A percentile compares a stretch with the other conserved stretches of the same genome.
phyloP scores from a whole-genome alignment of 2,113 vertebrate genomes.

The Macquaria ambigua region DNA sequence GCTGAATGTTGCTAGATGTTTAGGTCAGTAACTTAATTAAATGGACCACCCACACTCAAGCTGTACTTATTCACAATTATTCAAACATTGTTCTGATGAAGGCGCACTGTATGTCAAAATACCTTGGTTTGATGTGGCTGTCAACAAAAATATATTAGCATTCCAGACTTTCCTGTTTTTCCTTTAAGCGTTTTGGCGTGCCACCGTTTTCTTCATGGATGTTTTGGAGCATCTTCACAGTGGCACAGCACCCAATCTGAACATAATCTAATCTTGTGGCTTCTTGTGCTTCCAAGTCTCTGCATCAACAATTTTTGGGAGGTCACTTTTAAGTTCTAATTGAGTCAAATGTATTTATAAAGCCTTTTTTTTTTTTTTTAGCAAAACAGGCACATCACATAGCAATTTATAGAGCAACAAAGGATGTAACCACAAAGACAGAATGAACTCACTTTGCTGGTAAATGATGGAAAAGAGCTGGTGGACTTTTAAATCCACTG shows the following conservation, averaged over 20 bases:
- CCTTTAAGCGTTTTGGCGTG: not conserved
- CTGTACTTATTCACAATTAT: slow-evolving; percentile 16
- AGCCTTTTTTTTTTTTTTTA: slow-evolving; percentile 6
- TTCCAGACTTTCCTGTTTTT: slow-evolving; percentile 8
- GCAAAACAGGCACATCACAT: slow-evolving; percentile 38
- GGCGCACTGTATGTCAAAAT: not conserved
- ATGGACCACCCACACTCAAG: slow-evolving; percentile 16
- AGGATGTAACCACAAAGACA: slow-evolving; percentile 36
- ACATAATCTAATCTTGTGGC: slow-evolving; percentile 42
- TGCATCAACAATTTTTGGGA: slow-evolving; percentile 53
- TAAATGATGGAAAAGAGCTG: slow-evolving; percentile 53
- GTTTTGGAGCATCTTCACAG: slow-evolving; percentile 25
- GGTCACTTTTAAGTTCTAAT: slow-evolving; percentile 63
- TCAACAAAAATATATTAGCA: slow-evolving; percentile 12
- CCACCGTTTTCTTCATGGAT: not conserved
- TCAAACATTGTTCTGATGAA: slow-evolving; percentile 9
- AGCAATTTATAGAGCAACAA: slow-evolving; percentile 55
- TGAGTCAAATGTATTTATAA: slow-evolving; percentile 59
- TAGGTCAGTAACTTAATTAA: slow-evolving; percentile 28
- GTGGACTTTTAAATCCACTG: slow-evolving; percentile 22
- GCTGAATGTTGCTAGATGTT: slow-evolving; percentile 20
- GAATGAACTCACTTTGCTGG: slow-evolving; percentile 38
- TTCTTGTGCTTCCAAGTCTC: slow-evolving; percentile 38
- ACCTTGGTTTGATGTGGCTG: not conserved
- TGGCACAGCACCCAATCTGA: slow-evolving; percentile 20